Percentiles rank a stretch among this genome's conserved stretches.
Evolutionary conservation across 53 echinoderm and acorn worm genomes (phyloP).

Genomic region (Luidia sarsii): DNA sequence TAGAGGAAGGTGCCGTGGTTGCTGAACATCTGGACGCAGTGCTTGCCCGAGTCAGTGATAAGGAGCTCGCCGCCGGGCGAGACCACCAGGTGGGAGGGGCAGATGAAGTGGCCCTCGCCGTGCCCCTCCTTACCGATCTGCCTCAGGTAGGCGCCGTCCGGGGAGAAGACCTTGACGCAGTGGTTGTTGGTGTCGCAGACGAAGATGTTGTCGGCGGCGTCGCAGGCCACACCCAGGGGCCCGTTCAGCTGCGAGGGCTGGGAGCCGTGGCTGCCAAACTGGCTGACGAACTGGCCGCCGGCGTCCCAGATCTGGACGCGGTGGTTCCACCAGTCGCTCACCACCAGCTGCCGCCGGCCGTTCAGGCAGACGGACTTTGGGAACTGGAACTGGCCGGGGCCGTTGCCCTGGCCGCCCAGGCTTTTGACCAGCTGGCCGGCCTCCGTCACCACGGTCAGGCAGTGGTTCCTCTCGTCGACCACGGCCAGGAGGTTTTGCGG

Average conservation of each 20-base stretch:
- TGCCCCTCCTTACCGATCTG: slow-evolving; percentile 86
- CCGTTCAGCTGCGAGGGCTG: slow-evolving; percentile 63
- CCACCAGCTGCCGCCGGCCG: slow-evolving; percentile 67
- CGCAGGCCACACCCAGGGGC: slow-evolving; percentile 79
- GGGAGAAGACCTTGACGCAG: slow-evolving; percentile 84
- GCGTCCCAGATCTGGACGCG: slow-evolving; percentile 92
- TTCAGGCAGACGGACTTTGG: slow-evolving; percentile 81
- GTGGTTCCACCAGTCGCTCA: slow-evolving; percentile 90
- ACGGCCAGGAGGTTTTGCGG: slow-evolving; percentile 79
- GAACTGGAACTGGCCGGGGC: slow-evolving; percentile 81
- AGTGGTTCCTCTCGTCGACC: slow-evolving; percentile 85
- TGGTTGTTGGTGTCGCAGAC: slow-evolving; percentile 91
- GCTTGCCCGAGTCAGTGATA: slow-evolving; percentile 86
- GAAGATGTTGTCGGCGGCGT: slow-evolving; percentile 78
- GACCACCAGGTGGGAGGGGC: slow-evolving; percentile 73
- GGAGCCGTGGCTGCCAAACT: slow-evolving; percentile 83
- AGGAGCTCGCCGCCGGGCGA: slow-evolving; percentile 83
- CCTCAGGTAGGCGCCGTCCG: slow-evolving; percentile 61
- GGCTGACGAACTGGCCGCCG: slow-evolving; percentile 64
- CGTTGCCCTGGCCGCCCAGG: slow-evolving; percentile 77
- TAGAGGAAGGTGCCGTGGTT: slow-evolving; percentile 89
- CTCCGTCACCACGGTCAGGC: slow-evolving; percentile 73
- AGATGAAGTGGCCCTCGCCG: slow-evolving; percentile 78
- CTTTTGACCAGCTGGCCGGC: slow-evolving; percentile 74
- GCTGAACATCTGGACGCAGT: slow-evolving; percentile 92